Evolutionary conservation across 2,888 invertebrate species (phyloP), one percentile per base, ranked within the genome.

Genomic region (Lasioglossum lativentre): DNA sequence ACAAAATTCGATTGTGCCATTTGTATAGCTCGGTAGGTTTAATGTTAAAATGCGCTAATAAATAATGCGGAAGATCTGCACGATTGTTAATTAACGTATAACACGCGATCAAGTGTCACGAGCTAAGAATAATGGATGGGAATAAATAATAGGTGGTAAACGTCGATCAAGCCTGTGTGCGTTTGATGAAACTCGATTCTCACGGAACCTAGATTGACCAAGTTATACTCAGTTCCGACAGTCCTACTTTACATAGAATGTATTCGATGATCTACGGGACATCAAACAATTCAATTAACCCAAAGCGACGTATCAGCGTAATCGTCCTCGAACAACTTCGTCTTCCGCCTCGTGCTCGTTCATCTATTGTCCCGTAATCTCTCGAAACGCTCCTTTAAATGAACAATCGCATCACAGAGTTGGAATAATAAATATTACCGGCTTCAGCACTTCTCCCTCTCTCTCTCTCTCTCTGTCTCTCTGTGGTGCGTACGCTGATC

Each of bases 281-380:
- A 59, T 71, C 59, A 38, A 75, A 80, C 80, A 80, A 71, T 75
- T 63, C 59, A 42, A 72, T 82, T 78, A 82, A 78, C 66, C 72
- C 66, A 52, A 34, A 19, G 78, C 63, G 59, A 82, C 30, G 52
- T 73, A 42, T 72, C 72, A 52, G 63, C 45, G 63, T 72, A 72
- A 81, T 77, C 63, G 72, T 72, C 72, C 23, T n/a, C n/a, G n/a
- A 72, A 47, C 78, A 52, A 66, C 71, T 47, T 73, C 81, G 81
- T 73, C 63, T 82, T 82, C 72, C 80, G 42, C 40, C 52, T 38
- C 68, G 75, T 27, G 40, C 77, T 71, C 47, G 63, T 81, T 77
- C 81, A 52, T 73, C 81, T 47, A 82, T 82, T 82, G 81, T 73
- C 40, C 38, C 72, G 72, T 78, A 78, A 82, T 82, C 81, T 82